Conservation (phyloP, 2,797 vertebrate species). For the Loriculus beryllinus region DNA sequence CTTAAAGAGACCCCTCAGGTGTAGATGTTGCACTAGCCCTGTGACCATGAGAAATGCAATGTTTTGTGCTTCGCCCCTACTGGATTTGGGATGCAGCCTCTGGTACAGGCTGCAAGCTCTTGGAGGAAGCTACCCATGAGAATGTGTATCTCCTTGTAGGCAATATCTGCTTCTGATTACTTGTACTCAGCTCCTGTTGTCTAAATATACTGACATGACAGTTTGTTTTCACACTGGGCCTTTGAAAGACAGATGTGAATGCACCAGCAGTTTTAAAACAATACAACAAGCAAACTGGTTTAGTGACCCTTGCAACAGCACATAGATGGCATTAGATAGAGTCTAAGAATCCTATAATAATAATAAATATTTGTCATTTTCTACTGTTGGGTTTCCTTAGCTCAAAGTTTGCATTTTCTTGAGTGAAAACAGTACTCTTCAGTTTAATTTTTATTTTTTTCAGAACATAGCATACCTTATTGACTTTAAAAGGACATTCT, state of each 20-base stretch:
- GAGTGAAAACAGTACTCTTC: background rate
- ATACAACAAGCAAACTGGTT: background rate
- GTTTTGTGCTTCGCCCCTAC: background rate
- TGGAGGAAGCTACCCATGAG: background rate
- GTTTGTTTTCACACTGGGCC: background rate
- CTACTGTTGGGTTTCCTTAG: background rate
- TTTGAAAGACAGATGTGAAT: background rate
- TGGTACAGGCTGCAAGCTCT: background rate
- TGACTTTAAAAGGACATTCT: conserved; percentile 78
- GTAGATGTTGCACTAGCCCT: background rate
- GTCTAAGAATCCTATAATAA: background rate
- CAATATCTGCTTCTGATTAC: background rate
- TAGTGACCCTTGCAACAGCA: background rate
- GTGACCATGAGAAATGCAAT: background rate
- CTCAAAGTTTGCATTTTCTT: background rate
- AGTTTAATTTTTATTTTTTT: background rate
- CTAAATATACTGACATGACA: background rate
- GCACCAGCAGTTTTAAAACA: background rate
- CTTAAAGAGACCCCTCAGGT: background rate
- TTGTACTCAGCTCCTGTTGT: background rate
- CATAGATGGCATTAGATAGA: background rate
- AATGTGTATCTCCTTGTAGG: background rate
- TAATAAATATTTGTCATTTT: background rate
- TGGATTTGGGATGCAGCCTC: background rate
- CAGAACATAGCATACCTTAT: conserved; percentile 74